Evolutionary conservation across 2,888 invertebrate genomes (phyloP), one percentile per base, ranked within the genome.

Genomic region (Zygaena filipendulae): DNA sequence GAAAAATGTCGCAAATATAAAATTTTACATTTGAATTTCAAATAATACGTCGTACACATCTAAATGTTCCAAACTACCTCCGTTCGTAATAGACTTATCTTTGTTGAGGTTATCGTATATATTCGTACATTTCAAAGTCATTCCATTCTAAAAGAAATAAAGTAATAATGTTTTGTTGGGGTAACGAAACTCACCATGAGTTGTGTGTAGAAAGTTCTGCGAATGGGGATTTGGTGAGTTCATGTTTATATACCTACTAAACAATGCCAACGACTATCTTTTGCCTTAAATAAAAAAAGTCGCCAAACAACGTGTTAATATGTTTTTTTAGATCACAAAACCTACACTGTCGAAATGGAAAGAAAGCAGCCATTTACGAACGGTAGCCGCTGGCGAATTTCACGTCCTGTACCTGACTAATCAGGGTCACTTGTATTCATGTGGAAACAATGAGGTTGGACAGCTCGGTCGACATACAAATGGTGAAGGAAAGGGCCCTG

Each of bases 401-500:
- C 95, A 96, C 60, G 89, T 92, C 0, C 59, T 96, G 8, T 83
- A 95, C 39, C 74, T 95, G 0, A 87, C 91, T 1, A 74, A 79
- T 33, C 84, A 86, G 54, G 96, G 97, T 6, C 83, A 88, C 47
- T 80, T 97, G 4, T 95, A 87, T 67, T 90, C 95, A 2, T 97
- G 96, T 80, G 98, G 98, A 2, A 91, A 84, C 56, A 98, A 98
- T 79, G 95, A 95, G 52, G 86, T 86, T 49, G 93, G 95, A 1
- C 97, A 98, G 61, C 82, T 98, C 29, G 97, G 97, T 3, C 90
- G 75, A 3, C 52, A 55, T 10, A 53, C 60, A 21, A 41, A 44
- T 4, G 47, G 43, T 20, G 59, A 66, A 40, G 64, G 66, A 19
- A 62, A 59, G 40, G 40, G 34, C 38, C 77, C 79, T 42, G 71